These are phyloP conservation scores for Lutraria lutraria DNA, from an alignment of 2,888 invertebrate genomes.

Conservation along the genomic window DNA sequence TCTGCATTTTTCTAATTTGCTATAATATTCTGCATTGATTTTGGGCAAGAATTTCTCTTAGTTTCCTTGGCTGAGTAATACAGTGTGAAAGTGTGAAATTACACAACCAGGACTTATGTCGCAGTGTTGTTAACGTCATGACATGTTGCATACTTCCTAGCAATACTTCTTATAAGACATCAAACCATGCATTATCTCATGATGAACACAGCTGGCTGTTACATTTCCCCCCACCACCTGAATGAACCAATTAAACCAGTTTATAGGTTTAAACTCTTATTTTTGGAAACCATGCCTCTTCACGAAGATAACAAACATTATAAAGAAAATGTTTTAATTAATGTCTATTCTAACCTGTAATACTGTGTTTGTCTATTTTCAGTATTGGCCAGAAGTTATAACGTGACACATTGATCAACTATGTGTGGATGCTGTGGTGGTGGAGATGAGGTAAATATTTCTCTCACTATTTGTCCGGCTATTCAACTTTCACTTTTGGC, in stretches of 20 bases:
- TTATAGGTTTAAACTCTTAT: too few relatives aligned
- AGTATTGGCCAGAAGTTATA: slow-evolving; percentile 2
- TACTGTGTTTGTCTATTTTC: slow-evolving; percentile 23
- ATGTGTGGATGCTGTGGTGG: slow-evolving; percentile 68
- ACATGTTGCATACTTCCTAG: neutral
- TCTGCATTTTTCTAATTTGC: neutral
- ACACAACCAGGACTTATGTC: neutral
- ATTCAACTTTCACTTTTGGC: neutral
- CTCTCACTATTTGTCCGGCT: neutral
- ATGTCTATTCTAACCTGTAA: neutral
- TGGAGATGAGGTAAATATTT: slow-evolving; percentile 26
- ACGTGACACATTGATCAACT: slow-evolving; percentile 27
- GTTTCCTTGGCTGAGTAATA: neutral
- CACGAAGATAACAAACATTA: too few relatives aligned
- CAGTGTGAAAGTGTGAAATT: neutral
- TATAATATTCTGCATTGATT: neutral
- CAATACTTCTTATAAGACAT: too few relatives aligned
- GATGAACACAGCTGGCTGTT: too few relatives aligned
- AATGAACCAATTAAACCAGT: too few relatives aligned
- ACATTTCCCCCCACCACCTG: too few relatives aligned
- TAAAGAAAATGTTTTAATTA: neutral
- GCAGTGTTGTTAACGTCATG: neutral
- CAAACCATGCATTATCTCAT: too few relatives aligned
- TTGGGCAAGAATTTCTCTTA: neutral
- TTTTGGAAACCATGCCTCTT: too few relatives aligned